phyloP scores from a whole-genome alignment of 2,113 vertebrate species.

The Eptatretus burgeri region DNA sequence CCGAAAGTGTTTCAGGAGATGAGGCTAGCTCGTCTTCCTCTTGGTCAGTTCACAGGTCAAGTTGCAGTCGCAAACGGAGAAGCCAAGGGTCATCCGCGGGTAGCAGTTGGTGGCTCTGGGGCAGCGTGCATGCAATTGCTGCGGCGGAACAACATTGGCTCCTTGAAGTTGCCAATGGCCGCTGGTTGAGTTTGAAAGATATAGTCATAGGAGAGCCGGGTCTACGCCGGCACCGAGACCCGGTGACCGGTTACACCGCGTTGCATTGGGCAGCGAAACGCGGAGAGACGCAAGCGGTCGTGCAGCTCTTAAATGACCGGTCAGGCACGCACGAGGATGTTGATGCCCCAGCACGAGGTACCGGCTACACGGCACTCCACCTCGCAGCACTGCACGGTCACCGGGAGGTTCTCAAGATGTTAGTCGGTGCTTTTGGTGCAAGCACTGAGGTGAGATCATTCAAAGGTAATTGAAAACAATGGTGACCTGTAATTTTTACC shows the following conservation, averaged over 20 bases:
- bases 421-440: slow-evolving; percentile 50
- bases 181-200: slow-evolving; percentile 30
- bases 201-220: slow-evolving; percentile 30
- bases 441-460: slow-evolving; percentile 14
- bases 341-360: slow-evolving; percentile 32
- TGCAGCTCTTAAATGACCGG: too few species aligned
- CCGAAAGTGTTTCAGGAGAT: too few species aligned
- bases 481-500: too few species aligned
- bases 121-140: too few species aligned
- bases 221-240: slow-evolving; percentile 36
- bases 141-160: slow-evolving; percentile 67
- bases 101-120: too few species aligned
- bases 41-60: too few species aligned
- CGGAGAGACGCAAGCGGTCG: slow-evolving; percentile 18
- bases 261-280: slow-evolving; percentile 80
- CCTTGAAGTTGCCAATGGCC: slow-evolving; percentile 37
- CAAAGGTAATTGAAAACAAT: too few species aligned
- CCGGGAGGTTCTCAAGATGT: slow-evolving; percentile 49
- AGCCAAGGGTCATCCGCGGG: too few species aligned
- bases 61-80: too few species aligned
- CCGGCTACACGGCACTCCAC: slow-evolving; percentile 55
- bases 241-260: slow-evolving; percentile 58
- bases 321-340: slow-evolving; percentile 18
- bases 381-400: slow-evolving; percentile 58
- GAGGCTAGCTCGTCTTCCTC: too few species aligned